A percentile compares a stretch with the other conserved stretches of the same genome.
These are phyloP conservation scores for Heteromormyrus szaboi DNA, from an alignment of 2,797 vertebrate species.

Conservation along the genomic window DNA sequence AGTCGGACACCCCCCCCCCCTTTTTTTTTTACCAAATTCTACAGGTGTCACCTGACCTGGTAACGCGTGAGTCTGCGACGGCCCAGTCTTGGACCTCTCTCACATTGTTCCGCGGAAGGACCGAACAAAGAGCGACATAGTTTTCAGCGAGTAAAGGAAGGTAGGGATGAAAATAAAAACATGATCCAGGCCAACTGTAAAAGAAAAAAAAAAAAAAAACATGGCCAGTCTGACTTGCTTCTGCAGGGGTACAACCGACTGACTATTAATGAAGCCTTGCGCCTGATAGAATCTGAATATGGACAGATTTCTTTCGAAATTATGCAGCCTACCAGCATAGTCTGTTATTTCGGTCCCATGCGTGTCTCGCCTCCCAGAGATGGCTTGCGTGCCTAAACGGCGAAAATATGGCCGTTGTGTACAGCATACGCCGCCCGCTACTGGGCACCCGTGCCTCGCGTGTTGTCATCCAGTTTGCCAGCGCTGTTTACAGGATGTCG, in stretches of 20 bases:
- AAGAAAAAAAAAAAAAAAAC: not conserved
- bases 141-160: conserved; percentile 21
- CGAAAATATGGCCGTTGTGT: not conserved
- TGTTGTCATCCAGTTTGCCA: conserved; percentile 15
- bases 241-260: not conserved
- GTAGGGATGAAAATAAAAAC: conserved; percentile 3
- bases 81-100: conserved; percentile 1
- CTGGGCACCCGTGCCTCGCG: not conserved
- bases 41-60: conserved; percentile 13
- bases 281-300: not conserved
- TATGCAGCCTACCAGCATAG: not conserved
- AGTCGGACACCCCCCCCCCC: not conserved
- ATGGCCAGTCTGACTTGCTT: conserved; percentile 10
- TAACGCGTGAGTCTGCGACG: not conserved
- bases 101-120: conserved; percentile 7
- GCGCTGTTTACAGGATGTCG: conserved; percentile 22
- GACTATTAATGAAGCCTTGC: not conserved
- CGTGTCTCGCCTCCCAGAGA: not conserved
- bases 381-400: not conserved
- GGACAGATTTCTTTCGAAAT: not conserved
- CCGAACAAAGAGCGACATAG: conserved; percentile 26
- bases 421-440: not conserved
- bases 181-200: not conserved
- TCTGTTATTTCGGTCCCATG: not conserved
- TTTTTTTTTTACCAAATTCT: not conserved